A percentile compares a stretch with the other conserved stretches of the same genome.
Conservation (phyloP, 2,113 vertebrate species). For the Amphiprion ocellaris region DNA sequence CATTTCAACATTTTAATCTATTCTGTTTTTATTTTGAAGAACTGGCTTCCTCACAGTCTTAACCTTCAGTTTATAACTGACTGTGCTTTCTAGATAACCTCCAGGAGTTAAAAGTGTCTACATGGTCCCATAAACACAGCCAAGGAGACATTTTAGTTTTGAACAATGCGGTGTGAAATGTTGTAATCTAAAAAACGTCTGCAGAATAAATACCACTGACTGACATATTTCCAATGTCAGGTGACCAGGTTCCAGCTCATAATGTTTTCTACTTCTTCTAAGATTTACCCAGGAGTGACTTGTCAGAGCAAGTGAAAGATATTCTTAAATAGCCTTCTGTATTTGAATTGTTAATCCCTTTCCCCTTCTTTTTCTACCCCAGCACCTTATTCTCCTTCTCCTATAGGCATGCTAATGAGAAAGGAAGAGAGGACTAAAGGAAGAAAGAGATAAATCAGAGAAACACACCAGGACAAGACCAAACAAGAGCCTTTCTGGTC, state of each 20-base stretch:
- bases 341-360: constrained; percentile 27
- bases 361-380: neutral
- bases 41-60: no score
- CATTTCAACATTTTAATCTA: no score
- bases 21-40: no score
- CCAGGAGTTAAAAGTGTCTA: no score
- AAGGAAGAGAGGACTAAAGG: constrained; percentile 55
- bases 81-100: no score
- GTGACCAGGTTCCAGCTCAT: neutral
- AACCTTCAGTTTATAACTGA: no score
- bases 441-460: constrained; percentile 77
- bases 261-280: constrained; percentile 23
- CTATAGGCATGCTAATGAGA: constrained; percentile 58
- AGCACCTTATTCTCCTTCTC: constrained; percentile 27
- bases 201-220: neutral
- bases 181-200: neutral
- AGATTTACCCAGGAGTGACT: constrained; percentile 28
- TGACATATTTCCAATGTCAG: constrained; percentile 10
- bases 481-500: constrained; percentile 74
- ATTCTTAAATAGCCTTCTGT: constrained; percentile 42
- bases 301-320: constrained; percentile 59
- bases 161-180: no score
- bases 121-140: neutral
- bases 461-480: constrained; percentile 73
- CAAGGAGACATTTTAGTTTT: neutral